phyloP scores from a whole-genome alignment of 2,888 invertebrate species.

The Ornithoptera priamus region DNA sequence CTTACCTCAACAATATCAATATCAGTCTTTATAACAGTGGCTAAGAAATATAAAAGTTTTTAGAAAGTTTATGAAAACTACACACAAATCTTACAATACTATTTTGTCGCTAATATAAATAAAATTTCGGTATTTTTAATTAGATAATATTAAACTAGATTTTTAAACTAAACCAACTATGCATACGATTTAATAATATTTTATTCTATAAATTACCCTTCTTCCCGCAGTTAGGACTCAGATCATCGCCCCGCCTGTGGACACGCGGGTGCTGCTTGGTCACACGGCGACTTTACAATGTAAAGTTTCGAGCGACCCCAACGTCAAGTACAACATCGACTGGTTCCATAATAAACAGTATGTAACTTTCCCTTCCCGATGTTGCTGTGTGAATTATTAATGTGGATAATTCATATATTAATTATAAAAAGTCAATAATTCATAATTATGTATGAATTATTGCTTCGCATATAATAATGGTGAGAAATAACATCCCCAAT shows the following conservation, averaged over 20 bases:
- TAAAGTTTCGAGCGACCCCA: slow-evolving; percentile 94
- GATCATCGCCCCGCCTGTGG: slow-evolving; percentile 95
- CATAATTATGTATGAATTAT: too few relatives aligned
- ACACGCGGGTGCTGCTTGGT: slow-evolving; percentile 94
- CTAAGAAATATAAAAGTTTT: too few relatives aligned
- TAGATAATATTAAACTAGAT: too few relatives aligned
- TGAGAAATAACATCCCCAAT: background rate
- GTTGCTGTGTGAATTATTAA: background rate
- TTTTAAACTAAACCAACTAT: too few relatives aligned
- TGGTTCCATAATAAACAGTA: slow-evolving; percentile 94
- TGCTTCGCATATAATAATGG: background rate
- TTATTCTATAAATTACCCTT: background rate
- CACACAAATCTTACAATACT: too few relatives aligned
- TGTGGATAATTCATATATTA: too few relatives aligned
- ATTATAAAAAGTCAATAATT: too few relatives aligned
- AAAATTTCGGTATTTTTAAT: background rate
- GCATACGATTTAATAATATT: background rate
- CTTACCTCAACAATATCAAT: too few relatives aligned
- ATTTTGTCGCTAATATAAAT: background rate
- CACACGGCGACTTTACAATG: slow-evolving; percentile 96
- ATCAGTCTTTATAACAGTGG: too few relatives aligned
- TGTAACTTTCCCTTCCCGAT: slow-evolving; percentile 52
- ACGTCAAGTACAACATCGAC: slow-evolving; percentile 90
- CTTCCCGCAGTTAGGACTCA: slow-evolving; percentile 88
- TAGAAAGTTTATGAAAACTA: too few relatives aligned